Conservation (phyloP, 2,797 vertebrate genomes). For the Pelodytes ibericus region DNA sequence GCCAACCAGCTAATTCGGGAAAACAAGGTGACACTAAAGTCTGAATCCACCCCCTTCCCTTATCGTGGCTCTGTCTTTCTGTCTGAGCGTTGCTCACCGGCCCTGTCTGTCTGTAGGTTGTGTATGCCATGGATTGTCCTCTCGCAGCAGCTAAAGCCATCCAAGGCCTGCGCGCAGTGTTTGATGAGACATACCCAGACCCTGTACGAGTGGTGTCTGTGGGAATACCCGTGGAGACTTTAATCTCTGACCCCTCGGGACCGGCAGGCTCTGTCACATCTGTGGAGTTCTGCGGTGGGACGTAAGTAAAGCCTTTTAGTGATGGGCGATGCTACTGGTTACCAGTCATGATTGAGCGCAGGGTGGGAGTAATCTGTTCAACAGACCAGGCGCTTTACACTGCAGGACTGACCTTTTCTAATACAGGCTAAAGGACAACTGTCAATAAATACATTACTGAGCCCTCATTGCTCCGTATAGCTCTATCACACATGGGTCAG, state of each 20-base stretch:
- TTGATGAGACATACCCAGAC: conserved; percentile 97
- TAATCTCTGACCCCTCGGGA: conserved; percentile 87
- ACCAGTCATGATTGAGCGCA: too few species aligned
- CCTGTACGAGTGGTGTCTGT: conserved; percentile 94
- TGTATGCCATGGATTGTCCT: conserved; percentile 86
- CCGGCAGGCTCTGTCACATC: conserved; percentile 87
- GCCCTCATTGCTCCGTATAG: too few species aligned
- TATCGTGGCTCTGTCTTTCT: background rate
- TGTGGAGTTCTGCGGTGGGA: conserved; percentile 95
- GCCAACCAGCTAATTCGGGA: conserved; percentile 85
- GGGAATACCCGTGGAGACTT: conserved; percentile 85
- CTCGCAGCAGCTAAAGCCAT: conserved; percentile 93
- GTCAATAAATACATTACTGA: too few species aligned
- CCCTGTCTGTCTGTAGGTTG: conserved; percentile 68
- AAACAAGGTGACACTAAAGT: conserved; percentile 77
- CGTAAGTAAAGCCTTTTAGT: conserved; percentile 83
- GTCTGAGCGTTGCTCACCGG: background rate
- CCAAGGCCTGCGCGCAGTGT: conserved; percentile 93
- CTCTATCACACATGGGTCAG: too few species aligned
- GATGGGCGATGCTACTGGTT: too few species aligned
- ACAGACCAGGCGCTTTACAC: too few species aligned
- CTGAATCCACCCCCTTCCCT: background rate
- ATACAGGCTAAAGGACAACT: too few species aligned
- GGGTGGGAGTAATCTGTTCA: too few species aligned
- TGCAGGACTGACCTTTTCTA: too few species aligned